phyloP scores from a whole-genome alignment of 2,888 invertebrate species.

The Liodrosophila aerea region DNA sequence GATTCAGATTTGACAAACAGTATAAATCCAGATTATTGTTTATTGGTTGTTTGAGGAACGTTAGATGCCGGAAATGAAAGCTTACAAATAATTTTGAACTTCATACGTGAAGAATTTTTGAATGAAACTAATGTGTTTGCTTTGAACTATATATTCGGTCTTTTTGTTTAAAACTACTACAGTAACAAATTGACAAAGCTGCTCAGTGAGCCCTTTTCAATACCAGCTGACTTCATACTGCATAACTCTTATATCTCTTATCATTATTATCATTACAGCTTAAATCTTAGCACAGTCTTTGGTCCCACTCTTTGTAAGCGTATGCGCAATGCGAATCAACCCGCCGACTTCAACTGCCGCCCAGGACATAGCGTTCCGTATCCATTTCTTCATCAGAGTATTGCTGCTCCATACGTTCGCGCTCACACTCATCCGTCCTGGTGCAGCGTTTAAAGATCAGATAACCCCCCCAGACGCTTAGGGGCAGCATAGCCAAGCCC shows the following conservation, averaged over 20 bases:
- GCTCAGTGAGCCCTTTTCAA: too few relatives aligned
- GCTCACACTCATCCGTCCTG: conserved; percentile 46
- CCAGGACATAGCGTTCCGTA: conserved; percentile 67
- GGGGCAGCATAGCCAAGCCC: conserved; percentile 77
- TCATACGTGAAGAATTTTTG: conserved; percentile 51
- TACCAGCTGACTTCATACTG: too few relatives aligned
- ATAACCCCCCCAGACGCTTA: conserved; percentile 79
- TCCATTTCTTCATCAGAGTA: conserved; percentile 67
- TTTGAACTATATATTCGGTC: conserved; percentile 11
- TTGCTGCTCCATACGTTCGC: conserved; percentile 52
- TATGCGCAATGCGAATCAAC: conserved; percentile 10
- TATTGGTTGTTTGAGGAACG: conserved; percentile 25
- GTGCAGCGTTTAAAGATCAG: conserved; percentile 66
- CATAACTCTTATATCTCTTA: not conserved
- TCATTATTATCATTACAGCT: conserved; percentile 7
- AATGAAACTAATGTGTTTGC: conserved; percentile 32
- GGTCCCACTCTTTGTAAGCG: conserved; percentile 51
- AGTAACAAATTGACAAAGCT: too few relatives aligned
- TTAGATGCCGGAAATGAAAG: conserved; percentile 34
- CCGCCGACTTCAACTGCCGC: conserved; percentile 45
- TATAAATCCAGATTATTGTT: not conserved
- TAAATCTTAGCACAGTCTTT: conserved; percentile 58
- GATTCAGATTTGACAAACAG: not conserved
- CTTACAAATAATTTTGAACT: conserved; percentile 64
- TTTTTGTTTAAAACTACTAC: not conserved